phyloP scores from a whole-genome alignment of 2,113 vertebrate genomes.

The Phainopepla nitens region DNA sequence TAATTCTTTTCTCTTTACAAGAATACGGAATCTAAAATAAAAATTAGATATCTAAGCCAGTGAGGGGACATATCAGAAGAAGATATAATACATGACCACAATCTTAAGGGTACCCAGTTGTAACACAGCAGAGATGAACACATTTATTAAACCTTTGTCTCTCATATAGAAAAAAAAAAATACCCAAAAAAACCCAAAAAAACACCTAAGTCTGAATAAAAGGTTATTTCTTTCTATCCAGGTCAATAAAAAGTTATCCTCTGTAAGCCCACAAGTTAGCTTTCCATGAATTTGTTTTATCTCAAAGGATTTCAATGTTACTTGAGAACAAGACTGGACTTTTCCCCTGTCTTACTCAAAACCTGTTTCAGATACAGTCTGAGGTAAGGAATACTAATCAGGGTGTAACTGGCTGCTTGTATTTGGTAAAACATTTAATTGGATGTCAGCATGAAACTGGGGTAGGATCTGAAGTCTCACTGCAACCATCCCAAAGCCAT shows the following conservation, averaged over 20 bases:
- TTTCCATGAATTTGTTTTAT: neutral
- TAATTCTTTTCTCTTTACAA: neutral
- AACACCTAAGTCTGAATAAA: accelerated
- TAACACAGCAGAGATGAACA: neutral
- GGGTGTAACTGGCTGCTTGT: slow-evolving; percentile 6
- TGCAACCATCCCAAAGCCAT: neutral
- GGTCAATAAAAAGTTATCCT: neutral
- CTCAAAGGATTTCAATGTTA: neutral
- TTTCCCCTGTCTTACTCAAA: neutral
- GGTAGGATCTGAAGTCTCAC: neutral
- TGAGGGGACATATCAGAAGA: neutral
- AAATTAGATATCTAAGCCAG: neutral
- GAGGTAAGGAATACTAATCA: slow-evolving; percentile 50
- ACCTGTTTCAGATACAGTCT: neutral
- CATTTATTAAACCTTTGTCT: neutral
- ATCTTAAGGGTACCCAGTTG: neutral
- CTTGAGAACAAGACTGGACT: neutral
- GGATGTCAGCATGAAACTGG: neutral
- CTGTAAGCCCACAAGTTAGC: neutral
- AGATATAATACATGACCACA: neutral
- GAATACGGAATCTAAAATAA: neutral
- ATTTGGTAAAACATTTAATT: slow-evolving; percentile 63
- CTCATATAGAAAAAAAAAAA: neutral
- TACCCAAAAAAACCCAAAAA: no score
- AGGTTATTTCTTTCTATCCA: neutral